A percentile compares a stretch with the other conserved stretches of the same genome.
phyloP scores from a whole-genome alignment of 2,113 vertebrate species.

The western clawed frog (Xenopus tropicalis) region UCB_Xtro_10.0 CM004448.2:108247501-108248000 shows the following conservation, averaged over 20 bases:
- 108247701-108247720: slow-evolving; percentile 41
- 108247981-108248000: slow-evolving; percentile 12
- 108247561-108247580: no score
- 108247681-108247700: slow-evolving; percentile 25
- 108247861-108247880: slow-evolving; percentile 14
- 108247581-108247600: no score
- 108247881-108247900: not conserved
- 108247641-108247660: slow-evolving; percentile 52
- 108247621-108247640: no score
- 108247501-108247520: no score
- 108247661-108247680: slow-evolving; percentile 57
- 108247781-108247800: slow-evolving; percentile 61
- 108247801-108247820: slow-evolving; percentile 49
- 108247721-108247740: slow-evolving; percentile 50
- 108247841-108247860: slow-evolving; percentile 11
- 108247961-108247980: not conserved
- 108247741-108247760: slow-evolving; percentile 50
- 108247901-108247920: slow-evolving; percentile 12
- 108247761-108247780: slow-evolving; percentile 43
- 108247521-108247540: no score
- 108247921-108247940: slow-evolving; percentile 19
- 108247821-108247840: slow-evolving; percentile 3
- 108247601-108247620: no score
- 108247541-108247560: no score
- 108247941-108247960: slow-evolving; percentile 13